Conservation (phyloP, 2,113 vertebrate genomes). For the Xiphorhynchus elegans region DNA sequence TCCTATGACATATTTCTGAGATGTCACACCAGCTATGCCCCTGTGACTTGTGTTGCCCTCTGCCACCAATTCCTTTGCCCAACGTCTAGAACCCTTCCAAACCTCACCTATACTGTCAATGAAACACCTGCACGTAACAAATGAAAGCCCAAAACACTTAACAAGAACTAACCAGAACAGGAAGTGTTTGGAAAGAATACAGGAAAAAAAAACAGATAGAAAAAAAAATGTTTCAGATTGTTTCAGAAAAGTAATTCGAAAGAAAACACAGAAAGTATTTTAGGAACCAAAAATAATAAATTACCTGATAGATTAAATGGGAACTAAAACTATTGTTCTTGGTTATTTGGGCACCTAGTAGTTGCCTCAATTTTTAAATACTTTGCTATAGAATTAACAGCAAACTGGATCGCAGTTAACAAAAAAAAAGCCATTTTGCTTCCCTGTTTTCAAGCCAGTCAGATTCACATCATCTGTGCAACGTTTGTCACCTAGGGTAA, state of each 20-base stretch:
- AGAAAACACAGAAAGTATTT: neutral
- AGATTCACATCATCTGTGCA: constrained; percentile 26
- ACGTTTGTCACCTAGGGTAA: neutral
- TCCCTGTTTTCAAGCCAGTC: neutral
- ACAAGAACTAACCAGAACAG: neutral
- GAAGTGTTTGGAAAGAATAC: neutral
- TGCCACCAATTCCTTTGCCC: neutral
- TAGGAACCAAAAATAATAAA: neutral
- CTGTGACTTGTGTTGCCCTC: neutral
- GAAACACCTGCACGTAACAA: neutral
- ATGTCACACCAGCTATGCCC: neutral
- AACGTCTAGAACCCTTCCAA: neutral
- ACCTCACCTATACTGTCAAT: neutral
- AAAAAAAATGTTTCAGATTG: neutral
- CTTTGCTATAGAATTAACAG: neutral
- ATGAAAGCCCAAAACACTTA: neutral
- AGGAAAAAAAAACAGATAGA: too few relatives aligned
- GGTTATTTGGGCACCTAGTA: neutral
- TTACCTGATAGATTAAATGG: neutral
- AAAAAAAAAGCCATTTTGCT: neutral
- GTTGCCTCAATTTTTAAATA: neutral
- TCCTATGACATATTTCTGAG: neutral
- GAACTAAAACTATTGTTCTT: neutral
- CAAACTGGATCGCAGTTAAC: neutral
- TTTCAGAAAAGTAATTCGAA: neutral